Percentiles rank a stretch among this genome's conserved stretches.
phyloP scores from a whole-genome alignment of 2,113 vertebrate genomes.

The Cnemophilus loriae region DNA sequence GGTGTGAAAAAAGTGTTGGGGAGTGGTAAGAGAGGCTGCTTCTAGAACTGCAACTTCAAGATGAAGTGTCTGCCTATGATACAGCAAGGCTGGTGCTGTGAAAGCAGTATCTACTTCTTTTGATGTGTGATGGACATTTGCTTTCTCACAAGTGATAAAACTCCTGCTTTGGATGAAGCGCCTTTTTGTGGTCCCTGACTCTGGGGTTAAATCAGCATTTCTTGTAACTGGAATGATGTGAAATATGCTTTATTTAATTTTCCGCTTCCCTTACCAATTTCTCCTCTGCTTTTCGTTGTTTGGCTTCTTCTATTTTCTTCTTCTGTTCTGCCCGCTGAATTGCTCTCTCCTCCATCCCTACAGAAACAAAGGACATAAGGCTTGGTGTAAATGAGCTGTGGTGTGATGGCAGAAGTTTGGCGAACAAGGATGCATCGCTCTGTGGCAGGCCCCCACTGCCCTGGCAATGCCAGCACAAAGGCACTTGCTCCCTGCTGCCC shows the following conservation, averaged over 20 bases:
- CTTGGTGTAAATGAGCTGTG: not conserved
- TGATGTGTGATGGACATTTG: not conserved
- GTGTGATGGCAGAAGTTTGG: not conserved
- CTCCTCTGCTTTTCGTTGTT: slow-evolving; percentile 81
- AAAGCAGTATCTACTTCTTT: not conserved
- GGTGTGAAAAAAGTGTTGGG: not conserved
- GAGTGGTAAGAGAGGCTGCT: not conserved
- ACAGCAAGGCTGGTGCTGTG: not conserved
- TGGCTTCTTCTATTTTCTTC: slow-evolving; percentile 81
- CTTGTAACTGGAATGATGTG: not conserved
- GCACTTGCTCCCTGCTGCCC: not conserved
- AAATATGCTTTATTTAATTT: not conserved
- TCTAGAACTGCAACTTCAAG: not conserved
- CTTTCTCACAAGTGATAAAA: not conserved
- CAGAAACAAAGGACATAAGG: not conserved
- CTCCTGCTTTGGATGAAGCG: not conserved
- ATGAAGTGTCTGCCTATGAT: not conserved
- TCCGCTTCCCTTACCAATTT: slow-evolving; percentile 73
- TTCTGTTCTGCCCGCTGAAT: slow-evolving; percentile 77
- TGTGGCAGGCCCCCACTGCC: not conserved
- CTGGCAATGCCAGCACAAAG: not conserved
- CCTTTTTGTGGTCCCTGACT: not conserved
- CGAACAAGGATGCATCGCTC: not conserved
- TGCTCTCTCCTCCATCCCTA: slow-evolving; percentile 92
- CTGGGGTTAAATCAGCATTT: not conserved